These are phyloP conservation scores for Meloe dianella DNA, from an alignment of 2,888 invertebrate genomes.

Conservation along the genomic window DNA sequence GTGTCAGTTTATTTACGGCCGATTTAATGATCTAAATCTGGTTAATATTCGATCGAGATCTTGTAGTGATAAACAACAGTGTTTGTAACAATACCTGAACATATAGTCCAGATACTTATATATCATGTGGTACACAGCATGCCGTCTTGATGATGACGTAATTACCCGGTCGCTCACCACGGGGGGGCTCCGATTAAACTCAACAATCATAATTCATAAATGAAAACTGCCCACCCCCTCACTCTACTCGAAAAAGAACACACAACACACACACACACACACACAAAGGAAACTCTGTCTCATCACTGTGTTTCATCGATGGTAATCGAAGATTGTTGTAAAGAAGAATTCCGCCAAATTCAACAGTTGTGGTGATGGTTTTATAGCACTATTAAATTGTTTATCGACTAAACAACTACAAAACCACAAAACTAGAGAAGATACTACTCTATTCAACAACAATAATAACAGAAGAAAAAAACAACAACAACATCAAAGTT, in stretches of 20 bases:
- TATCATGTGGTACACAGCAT: constrained; percentile 47
- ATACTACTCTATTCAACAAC: background rate
- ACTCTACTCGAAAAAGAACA: constrained; percentile 14
- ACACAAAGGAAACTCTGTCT: constrained; percentile 11
- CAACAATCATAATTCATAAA: constrained; percentile 55
- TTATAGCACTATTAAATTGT: background rate
- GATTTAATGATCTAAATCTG: constrained; percentile 44
- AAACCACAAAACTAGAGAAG: constrained; percentile 1
- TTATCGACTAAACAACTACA: background rate
- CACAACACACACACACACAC: constrained; percentile 10
- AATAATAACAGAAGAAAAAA: background rate
- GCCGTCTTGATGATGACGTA: constrained; percentile 53
- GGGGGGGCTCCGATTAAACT: constrained; percentile 54
- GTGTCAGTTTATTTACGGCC: constrained; percentile 30
- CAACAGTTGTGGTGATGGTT: background rate
- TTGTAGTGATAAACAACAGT: constrained; percentile 53
- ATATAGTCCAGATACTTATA: constrained; percentile 48
- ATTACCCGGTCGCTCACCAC: constrained; percentile 52
- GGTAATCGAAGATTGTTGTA: constrained; percentile 5
- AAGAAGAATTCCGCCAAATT: background rate
- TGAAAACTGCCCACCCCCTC: constrained; percentile 37
- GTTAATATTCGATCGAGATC: constrained; percentile 40
- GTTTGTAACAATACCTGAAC: constrained; percentile 53
- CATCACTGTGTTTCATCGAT: background rate
- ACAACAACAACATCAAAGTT: background rate